Conservation (phyloP, 2,888 invertebrate genomes). For the Laothoe populi region DNA sequence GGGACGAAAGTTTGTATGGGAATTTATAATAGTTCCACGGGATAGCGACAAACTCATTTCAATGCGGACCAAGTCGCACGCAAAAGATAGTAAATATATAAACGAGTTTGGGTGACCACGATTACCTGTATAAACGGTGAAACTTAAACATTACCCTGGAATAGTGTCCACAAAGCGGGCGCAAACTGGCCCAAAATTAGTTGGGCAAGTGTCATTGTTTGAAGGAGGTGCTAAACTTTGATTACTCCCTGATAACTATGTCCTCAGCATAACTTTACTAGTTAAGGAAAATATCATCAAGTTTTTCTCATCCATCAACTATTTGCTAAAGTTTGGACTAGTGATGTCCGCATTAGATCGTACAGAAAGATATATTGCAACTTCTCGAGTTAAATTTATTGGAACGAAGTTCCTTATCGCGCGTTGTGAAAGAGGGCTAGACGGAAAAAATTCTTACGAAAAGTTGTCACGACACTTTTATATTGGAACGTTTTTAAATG, state of each 20-base stretch:
- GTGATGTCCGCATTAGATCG: background rate
- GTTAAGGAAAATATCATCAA: slow-evolving; percentile 22
- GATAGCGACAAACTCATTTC: no score
- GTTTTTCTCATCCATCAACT: slow-evolving; percentile 27
- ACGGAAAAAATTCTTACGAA: no score
- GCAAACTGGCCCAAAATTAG: slow-evolving; percentile 49
- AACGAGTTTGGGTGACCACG: background rate
- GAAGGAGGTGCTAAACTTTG: slow-evolving; percentile 31
- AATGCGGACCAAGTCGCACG: no score
- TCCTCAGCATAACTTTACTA: slow-evolving; percentile 14
- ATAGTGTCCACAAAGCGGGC: slow-evolving; percentile 23
- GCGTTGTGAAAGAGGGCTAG: no score
- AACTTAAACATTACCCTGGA: slow-evolving; percentile 9
- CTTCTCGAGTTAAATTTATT: no score
- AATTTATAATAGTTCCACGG: no score
- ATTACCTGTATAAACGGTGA: slow-evolving; percentile 17
- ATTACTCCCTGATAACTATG: slow-evolving; percentile 28
- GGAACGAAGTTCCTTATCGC: no score
- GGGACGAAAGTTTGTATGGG: no score
- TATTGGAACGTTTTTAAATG: no score
- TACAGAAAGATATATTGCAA: background rate
- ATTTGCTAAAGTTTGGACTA: slow-evolving; percentile 7
- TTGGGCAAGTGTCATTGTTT: slow-evolving; percentile 45
- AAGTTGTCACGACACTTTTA: no score
- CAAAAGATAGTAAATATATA: background rate